Evolutionary conservation across 2,888 invertebrate species (phyloP).

Genomic region (Drosophila paracracens): DNA sequence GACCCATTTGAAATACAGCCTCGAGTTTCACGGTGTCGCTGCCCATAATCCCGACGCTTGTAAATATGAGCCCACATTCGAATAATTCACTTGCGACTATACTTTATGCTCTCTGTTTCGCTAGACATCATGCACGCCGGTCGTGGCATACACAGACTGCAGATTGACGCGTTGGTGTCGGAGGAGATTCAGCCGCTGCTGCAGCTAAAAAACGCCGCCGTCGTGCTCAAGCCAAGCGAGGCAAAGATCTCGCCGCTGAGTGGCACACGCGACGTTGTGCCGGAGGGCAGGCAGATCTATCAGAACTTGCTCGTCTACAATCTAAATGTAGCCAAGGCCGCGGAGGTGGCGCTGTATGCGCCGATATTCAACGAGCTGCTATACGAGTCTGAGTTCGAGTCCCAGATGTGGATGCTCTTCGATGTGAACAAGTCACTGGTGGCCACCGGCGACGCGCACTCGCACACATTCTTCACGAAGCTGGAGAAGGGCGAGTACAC

Average conservation of each 20-base stretch:
- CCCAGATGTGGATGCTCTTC: slow-evolving; percentile 98
- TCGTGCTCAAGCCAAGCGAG: slow-evolving; percentile 92
- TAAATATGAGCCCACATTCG: slow-evolving; percentile 53
- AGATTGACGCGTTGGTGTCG: slow-evolving; percentile 88
- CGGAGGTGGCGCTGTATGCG: slow-evolving; percentile 92
- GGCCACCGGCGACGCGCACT: slow-evolving; percentile 95
- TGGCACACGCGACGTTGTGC: slow-evolving; percentile 92
- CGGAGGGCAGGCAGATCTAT: slow-evolving; percentile 95
- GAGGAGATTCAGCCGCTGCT: slow-evolving; percentile 93
- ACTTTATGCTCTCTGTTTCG: background rate
- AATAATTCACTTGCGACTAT: background rate
- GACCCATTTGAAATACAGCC: slow-evolving; percentile 89
- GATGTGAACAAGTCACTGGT: slow-evolving; percentile 95
- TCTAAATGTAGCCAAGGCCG: slow-evolving; percentile 92
- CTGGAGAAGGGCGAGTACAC: slow-evolving; percentile 98
- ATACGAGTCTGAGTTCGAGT: slow-evolving; percentile 98
- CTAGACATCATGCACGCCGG: slow-evolving; percentile 90
- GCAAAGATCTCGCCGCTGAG: slow-evolving; percentile 92
- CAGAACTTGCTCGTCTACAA: slow-evolving; percentile 94
- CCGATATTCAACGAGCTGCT: slow-evolving; percentile 93
- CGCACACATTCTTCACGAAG: slow-evolving; percentile 91
- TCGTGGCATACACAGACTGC: slow-evolving; percentile 90
- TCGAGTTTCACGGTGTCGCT: slow-evolving; percentile 92
- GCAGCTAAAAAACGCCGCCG: slow-evolving; percentile 90
- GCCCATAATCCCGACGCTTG: slow-evolving; percentile 87